Evolutionary conservation across 2,797 vertebrate species (phyloP).

Genomic region (Sebastes cheni): DNA sequence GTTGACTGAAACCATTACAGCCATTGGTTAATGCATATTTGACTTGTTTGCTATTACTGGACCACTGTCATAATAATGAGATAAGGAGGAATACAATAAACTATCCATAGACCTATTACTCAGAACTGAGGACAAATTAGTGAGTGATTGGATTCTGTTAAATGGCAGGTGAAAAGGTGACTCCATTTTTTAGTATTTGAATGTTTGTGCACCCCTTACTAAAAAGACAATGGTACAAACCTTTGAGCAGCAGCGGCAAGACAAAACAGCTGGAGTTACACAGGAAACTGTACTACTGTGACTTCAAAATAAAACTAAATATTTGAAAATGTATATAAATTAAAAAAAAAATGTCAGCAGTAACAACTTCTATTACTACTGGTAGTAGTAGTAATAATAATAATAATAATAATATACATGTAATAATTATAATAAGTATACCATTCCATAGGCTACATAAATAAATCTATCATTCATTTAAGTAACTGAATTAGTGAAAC

Average conservation of each 20-base stretch:
- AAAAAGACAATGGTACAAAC: constrained; percentile 53
- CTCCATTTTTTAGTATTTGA: background rate
- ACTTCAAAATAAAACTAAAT: constrained; percentile 51
- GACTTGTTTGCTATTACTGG: background rate
- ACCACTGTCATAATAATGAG: background rate
- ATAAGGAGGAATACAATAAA: too few species aligned
- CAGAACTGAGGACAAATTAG: background rate
- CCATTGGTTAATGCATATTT: background rate
- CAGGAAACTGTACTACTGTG: background rate
- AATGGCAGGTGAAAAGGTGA: background rate
- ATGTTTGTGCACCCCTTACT: constrained; percentile 36
- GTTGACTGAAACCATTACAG: background rate
- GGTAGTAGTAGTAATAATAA: background rate
- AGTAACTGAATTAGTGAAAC: background rate
- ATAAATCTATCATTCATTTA: background rate
- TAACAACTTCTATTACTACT: background rate
- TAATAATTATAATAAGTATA: background rate
- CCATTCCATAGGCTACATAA: background rate
- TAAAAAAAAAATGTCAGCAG: background rate
- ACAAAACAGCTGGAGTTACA: background rate
- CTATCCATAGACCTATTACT: background rate
- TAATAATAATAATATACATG: background rate
- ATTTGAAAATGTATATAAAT: background rate
- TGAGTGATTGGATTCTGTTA: background rate
- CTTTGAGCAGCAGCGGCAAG: constrained; percentile 8